phyloP scores from a whole-genome alignment of 1,140 invertebrate species.

The Triops longicaudatus region DNA sequence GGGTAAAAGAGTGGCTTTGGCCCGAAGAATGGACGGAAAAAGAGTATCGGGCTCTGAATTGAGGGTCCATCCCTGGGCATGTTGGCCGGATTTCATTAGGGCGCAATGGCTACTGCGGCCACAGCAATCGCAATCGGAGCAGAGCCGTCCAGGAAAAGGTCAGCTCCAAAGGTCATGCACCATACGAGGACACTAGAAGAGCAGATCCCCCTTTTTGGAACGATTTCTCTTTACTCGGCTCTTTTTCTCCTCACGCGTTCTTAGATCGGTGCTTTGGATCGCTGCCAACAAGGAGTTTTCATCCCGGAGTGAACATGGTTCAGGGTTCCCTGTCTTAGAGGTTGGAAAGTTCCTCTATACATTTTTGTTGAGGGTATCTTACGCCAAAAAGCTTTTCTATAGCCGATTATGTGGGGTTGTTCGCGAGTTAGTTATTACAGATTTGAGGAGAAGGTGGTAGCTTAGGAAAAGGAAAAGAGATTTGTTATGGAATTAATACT shows the following conservation, averaged over 20 bases:
- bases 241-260: not conserved
- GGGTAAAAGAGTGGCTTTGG: not conserved
- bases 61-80: conserved; percentile 4
- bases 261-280: not conserved
- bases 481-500: conserved; percentile 1
- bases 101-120: not conserved
- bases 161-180: not conserved
- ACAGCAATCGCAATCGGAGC: conserved; percentile 14
- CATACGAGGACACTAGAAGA: not conserved
- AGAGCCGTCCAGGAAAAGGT: not conserved
- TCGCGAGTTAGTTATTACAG: not conserved
- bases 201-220: not conserved
- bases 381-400: not conserved
- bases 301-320: not conserved
- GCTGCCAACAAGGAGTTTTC: not conserved
- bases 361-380: not conserved
- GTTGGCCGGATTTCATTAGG: conserved; percentile 13
- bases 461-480: not conserved
- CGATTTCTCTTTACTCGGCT: conserved; percentile 1
- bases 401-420: not conserved
- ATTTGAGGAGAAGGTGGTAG: not conserved
- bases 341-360: not conserved
- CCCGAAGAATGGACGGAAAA: not conserved
- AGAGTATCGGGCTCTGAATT: not conserved
- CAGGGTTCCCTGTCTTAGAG: not conserved